Conservation (phyloP, 1,140 invertebrate genomes). For the Paraescarpia echinospica region DNA sequence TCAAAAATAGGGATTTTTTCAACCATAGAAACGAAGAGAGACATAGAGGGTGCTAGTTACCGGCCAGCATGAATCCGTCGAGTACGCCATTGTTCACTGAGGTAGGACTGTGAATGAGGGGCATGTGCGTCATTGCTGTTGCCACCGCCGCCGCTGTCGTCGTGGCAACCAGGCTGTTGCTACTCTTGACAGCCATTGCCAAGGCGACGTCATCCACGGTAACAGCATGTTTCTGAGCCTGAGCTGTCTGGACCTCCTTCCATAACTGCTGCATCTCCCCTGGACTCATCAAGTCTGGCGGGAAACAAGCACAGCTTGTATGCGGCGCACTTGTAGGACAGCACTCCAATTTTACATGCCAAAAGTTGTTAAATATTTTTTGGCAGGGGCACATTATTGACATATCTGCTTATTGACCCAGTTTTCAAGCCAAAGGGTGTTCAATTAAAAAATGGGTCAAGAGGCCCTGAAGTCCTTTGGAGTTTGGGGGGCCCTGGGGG, state of each 20-base stretch:
- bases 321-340: not conserved
- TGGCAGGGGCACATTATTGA: not conserved
- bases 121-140: constrained; percentile 27
- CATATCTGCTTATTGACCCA: too few species aligned
- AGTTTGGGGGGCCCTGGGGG: too few species aligned
- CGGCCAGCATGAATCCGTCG: constrained; percentile 34
- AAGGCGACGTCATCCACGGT: constrained; percentile 37
- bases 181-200: constrained; percentile 34
- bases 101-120: not conserved
- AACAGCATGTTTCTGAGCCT: constrained; percentile 28
- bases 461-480: too few species aligned
- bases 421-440: too few species aligned
- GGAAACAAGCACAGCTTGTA: not conserved
- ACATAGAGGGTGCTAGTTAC: constrained; percentile 19
- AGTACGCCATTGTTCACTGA: not conserved
- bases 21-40: too few species aligned
- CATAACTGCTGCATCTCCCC: constrained; percentile 58
- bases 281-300: constrained; percentile 41
- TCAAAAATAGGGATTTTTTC: too few species aligned
- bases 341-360: not conserved
- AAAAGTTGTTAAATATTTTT: not conserved
- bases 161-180: constrained; percentile 25
- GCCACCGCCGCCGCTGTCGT: constrained; percentile 26
- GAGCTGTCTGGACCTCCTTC: constrained; percentile 55
- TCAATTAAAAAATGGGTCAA: too few species aligned